Evolutionary conservation across 2,113 vertebrate species (phyloP), one percentile per base, ranked within the genome.

Genomic region (Mungos mungo): DNA sequence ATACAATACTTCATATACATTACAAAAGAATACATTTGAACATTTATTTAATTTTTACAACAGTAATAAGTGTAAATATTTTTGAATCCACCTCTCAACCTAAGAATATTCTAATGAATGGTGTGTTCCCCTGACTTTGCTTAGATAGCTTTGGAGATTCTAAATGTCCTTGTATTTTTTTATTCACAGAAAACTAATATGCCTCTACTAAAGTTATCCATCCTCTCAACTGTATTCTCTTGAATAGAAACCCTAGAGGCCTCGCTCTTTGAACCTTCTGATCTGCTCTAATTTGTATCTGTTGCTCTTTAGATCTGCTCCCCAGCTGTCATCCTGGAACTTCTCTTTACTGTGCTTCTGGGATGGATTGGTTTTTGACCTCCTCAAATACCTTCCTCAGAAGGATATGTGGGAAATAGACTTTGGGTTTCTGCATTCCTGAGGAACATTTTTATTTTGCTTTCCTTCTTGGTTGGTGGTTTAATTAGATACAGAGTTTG

Each of bases 341-440:
- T 95, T 86, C 27, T n/a, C 68, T 77, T 87, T 92, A 60, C 54
- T 95, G 0, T 91, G 71, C 79, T 72, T 97, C 47, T 71, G 54
- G 35, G 33, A 83, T 95, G 16, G 45, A 27, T 29, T 68, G 2
- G 19, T 69, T 91, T 92, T 96, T 54, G 16, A 35, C 33, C 9
- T 31, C 1, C 27, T 96, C 27, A 79, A 29, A 90, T 90, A 90
- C 66, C 29, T 96, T 93, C 33, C 33, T 91, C 71, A 45, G 83
- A 85, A 97, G 68, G 90, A 80, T 81, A 80, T 27, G 68, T 88
- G 52, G 65, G 71, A 93, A 90, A 18, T 93, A 82, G 90, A 93
- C 15, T n/a, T 50, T 35, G 50, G 92, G 21, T 76, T 88, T 93
- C 82, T 85, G 31, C n/a, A 63, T 96, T 38, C 72, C 65, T 66